Evolutionary conservation across 1,140 invertebrate species (phyloP), one percentile per base, ranked within the genome.

Genomic region (Diprion similis): DNA sequence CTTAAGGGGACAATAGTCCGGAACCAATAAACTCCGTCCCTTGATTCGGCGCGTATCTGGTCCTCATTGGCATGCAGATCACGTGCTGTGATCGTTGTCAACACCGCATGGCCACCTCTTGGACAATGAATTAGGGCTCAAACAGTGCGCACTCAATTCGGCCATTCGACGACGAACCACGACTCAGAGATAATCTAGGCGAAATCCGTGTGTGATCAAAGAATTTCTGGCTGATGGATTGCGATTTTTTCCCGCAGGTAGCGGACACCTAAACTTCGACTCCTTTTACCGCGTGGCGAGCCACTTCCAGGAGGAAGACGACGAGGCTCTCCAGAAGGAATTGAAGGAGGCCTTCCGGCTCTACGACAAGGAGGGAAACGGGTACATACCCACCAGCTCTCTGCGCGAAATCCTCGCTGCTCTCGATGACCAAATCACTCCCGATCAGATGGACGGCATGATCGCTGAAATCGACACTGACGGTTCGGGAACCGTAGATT

Each of bases 381-480:
- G 94, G 24, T 95, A 94, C 84, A 95, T 95, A 78, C 94, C 94
- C 10, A 95, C 94, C 13, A 93, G 93, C 19, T 94, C 93, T 76
- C 86, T 95, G 7, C 88, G 93, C 45, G 94, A 95, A 84, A 95
- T 95, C 77, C 86, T 95, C 4, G 89, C 92, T 15, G 94, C 94
- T 2, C 83, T 95, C 46, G 94, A 95, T 77, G 94, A 95, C 82
- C 94, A 95, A 83, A 91, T 95, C 37, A 94, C 93, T 0, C 91
- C 93, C 18, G 93, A 94, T 83, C 94, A 95, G 83, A 89, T 95
- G 77, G 94, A 95, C 79, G 94, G 94, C 79, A 95, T 95, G 94
- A 95, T 95, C 74, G 92, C 92, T 15, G 94, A 95, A 88, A 95
- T 95, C 66, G 94, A 95, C 82, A 93, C 93, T 45, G 94, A 95